Conservation (phyloP, 2,888 invertebrate species). For the Zonitis immaculata region DNA sequence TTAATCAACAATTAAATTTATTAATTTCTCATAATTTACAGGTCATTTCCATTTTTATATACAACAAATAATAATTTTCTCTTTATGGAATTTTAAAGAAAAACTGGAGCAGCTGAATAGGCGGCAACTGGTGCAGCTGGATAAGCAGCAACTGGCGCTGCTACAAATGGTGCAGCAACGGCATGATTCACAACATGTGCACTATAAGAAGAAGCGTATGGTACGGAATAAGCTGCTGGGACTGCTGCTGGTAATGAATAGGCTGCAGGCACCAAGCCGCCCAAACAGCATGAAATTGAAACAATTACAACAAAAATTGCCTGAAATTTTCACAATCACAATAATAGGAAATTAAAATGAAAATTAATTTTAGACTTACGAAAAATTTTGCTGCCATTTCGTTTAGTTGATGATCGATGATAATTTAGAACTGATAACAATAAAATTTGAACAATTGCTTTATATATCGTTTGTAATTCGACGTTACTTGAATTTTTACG, state of each 20-base stretch:
- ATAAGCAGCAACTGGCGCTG: constrained; percentile 31
- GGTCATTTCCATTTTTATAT: neutral
- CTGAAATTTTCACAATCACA: neutral
- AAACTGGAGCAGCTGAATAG: constrained; percentile 2
- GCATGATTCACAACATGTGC: constrained; percentile 73
- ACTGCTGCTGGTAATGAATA: constrained; percentile 31
- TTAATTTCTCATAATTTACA: neutral
- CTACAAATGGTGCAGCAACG: constrained; percentile 60
- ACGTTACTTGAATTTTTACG: neutral
- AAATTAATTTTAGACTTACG: constrained; percentile 15
- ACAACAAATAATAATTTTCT: neutral
- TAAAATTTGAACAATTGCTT: neutral
- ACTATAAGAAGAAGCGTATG: constrained; percentile 71
- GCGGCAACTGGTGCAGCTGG: constrained; percentile 39
- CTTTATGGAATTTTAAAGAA: too few species aligned
- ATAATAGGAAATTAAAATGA: neutral
- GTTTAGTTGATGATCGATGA: constrained; percentile 6
- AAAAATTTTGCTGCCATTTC: constrained; percentile 23
- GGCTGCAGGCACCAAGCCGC: constrained; percentile 37
- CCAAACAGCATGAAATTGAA: constrained; percentile 31
- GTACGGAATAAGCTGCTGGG: constrained; percentile 60
- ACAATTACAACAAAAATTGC: constrained; percentile 9
- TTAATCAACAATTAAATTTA: neutral
- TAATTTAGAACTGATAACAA: neutral
- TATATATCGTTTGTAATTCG: neutral